Percentiles rank a stretch among this genome's conserved stretches.
Conservation (phyloP, 92 coral and sea anemone genomes). For the Micromussa lordhowensis region DNA sequence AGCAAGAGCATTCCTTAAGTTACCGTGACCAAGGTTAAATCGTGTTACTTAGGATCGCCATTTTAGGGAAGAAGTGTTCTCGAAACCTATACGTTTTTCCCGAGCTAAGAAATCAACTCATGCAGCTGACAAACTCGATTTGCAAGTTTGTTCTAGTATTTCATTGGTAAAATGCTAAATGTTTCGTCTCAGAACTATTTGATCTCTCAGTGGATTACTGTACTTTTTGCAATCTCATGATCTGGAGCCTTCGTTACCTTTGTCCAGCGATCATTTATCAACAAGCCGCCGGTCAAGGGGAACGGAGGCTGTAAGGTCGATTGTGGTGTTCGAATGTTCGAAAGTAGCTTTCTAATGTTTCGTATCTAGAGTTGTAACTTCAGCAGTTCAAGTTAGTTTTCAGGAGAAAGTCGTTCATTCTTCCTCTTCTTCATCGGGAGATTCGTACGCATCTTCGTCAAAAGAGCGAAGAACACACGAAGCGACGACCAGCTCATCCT, state of each 20-base stretch:
- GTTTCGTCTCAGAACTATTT: not conserved
- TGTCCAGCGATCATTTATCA: not conserved
- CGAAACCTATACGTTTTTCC: no score
- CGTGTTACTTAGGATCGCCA: no score
- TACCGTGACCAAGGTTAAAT: no score
- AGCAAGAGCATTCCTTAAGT: no score
- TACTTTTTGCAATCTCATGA: not conserved
- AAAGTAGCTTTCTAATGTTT: not conserved
- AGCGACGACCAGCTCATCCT: constrained; percentile 91
- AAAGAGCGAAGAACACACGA: constrained; percentile 88
- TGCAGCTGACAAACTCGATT: not conserved
- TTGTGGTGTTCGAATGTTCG: not conserved
- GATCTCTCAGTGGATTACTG: not conserved
- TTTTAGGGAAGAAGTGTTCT: no score
- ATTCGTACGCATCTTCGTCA: constrained; percentile 89
- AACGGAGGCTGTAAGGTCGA: not conserved
- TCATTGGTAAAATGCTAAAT: not conserved
- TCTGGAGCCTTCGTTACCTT: not conserved
- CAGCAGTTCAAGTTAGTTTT: not conserved
- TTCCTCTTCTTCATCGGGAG: constrained; percentile 87
- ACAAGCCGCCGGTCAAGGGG: not conserved
- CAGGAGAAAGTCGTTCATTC: constrained; percentile 29
- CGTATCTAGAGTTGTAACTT: not conserved
- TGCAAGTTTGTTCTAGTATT: not conserved
- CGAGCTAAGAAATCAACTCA: no score